Percentiles rank a stretch among this genome's conserved stretches.
phyloP scores from a whole-genome alignment of 2,888 invertebrate species.

The Busseola fusca region DNA sequence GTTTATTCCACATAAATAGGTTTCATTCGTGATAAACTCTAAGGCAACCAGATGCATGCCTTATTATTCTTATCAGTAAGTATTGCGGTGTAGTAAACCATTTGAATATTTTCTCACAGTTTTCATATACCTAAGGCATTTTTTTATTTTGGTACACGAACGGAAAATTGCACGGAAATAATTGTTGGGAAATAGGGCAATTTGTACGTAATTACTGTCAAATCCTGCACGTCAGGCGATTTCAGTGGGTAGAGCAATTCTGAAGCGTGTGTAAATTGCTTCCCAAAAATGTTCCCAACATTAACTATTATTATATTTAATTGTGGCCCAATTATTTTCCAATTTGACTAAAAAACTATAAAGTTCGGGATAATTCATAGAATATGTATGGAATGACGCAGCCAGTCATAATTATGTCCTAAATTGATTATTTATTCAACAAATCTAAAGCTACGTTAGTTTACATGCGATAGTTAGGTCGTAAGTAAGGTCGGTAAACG shows the following conservation, averaged over 20 bases:
- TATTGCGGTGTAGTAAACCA: background rate
- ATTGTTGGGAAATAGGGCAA: conserved; percentile 45
- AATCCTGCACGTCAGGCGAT: conserved; percentile 21
- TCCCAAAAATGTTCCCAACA: conserved; percentile 14
- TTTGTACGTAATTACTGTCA: conserved; percentile 43
- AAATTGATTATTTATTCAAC: background rate
- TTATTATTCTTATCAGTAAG: background rate
- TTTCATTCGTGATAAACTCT: background rate
- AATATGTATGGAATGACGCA: background rate
- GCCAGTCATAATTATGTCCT: background rate
- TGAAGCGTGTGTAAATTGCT: conserved; percentile 19
- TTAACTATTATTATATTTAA: conserved; percentile 30
- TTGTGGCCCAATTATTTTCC: conserved; percentile 25
- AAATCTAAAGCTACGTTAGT: background rate
- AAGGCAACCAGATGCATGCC: background rate
- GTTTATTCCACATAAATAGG: background rate
- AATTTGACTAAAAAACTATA: conserved; percentile 33
- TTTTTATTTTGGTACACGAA: conserved; percentile 17
- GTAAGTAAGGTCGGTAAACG: background rate
- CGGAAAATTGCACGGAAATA: conserved; percentile 40
- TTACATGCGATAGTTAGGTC: too few relatives aligned
- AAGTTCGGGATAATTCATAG: background rate
- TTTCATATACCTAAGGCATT: background rate
- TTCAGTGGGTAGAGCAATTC: conserved; percentile 19
- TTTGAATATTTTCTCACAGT: conserved; percentile 5